These are phyloP conservation scores for Dicranocentrus wangi DNA, from an alignment of 2,888 invertebrate species.

Conservation along the genomic window DNA sequence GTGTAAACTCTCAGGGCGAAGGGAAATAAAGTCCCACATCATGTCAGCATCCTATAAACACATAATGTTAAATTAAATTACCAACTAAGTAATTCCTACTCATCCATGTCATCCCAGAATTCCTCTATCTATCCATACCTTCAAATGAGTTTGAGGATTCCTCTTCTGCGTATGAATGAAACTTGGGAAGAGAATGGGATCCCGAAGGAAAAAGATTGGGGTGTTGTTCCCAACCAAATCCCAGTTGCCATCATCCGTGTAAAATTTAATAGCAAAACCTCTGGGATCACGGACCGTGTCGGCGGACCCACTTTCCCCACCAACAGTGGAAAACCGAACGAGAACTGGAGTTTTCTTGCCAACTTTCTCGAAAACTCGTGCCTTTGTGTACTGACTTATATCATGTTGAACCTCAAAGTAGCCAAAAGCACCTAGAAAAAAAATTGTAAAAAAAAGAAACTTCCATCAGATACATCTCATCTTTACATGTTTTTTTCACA, in stretches of 20 bases:
- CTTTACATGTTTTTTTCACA: too few relatives aligned
- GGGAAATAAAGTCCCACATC: slow-evolving; percentile 95
- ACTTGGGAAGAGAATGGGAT: slow-evolving; percentile 89
- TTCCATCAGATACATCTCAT: too few relatives aligned
- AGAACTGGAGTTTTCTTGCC: slow-evolving; percentile 78
- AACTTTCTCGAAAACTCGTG: slow-evolving; percentile 33
- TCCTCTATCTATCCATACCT: slow-evolving; percentile 82
- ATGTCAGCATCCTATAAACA: slow-evolving; percentile 82
- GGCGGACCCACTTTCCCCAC: slow-evolving; percentile 88
- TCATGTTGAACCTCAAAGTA: slow-evolving; percentile 47
- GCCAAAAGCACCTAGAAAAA: slow-evolving; percentile 27
- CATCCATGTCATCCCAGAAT: too few relatives aligned
- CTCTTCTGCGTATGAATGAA: slow-evolving; percentile 82
- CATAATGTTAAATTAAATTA: too few relatives aligned
- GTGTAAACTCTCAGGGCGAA: slow-evolving; percentile 90
- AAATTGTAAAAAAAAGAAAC: too few relatives aligned
- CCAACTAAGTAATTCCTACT: too few relatives aligned
- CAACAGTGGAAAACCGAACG: slow-evolving; percentile 89
- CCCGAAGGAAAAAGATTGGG: slow-evolving; percentile 31
- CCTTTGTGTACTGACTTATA: slow-evolving; percentile 51
- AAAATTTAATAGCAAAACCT: slow-evolving; percentile 93
- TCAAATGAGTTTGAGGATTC: slow-evolving; percentile 92
- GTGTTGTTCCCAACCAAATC: slow-evolving; percentile 95
- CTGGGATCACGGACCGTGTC: slow-evolving; percentile 65
- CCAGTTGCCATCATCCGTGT: slow-evolving; percentile 94